Conservation (phyloP, 2,888 invertebrate species). For the Lasioglossum calceatum region DNA sequence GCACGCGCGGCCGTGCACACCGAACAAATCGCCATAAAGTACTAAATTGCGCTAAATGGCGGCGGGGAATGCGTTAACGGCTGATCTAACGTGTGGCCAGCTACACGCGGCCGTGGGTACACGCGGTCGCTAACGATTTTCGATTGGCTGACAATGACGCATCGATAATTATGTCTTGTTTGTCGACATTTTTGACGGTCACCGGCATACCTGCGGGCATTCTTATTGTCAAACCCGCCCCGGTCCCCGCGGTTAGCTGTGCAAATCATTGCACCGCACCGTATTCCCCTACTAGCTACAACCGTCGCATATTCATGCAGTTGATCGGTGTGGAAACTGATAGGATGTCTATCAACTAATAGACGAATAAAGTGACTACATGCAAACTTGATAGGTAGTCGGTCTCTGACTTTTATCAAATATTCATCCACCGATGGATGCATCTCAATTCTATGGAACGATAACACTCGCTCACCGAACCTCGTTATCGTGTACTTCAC, state of each 20-base stretch:
- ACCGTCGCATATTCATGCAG: background rate
- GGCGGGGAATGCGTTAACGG: constrained; percentile 66
- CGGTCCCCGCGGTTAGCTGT: background rate
- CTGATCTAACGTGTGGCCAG: constrained; percentile 51
- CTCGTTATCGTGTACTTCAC: background rate
- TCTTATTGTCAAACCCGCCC: background rate
- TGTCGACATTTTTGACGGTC: background rate
- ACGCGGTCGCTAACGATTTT: constrained; percentile 34
- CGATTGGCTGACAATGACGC: constrained; percentile 24
- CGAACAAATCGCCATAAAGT: constrained; percentile 63
- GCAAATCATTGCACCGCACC: background rate
- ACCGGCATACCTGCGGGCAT: background rate
- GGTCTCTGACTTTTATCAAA: background rate
- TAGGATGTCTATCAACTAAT: background rate
- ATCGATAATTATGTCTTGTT: constrained; percentile 37
- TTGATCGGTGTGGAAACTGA: background rate
- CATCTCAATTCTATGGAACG: background rate
- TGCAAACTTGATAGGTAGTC: background rate
- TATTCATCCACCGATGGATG: background rate
- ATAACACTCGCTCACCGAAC: background rate
- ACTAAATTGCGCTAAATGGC: constrained; percentile 76
- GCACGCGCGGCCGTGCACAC: constrained; percentile 27
- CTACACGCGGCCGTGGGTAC: constrained; percentile 1
- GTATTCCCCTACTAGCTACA: background rate
- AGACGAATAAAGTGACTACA: background rate